Conservation (phyloP, 2,113 vertebrate genomes). For the Grus americana region DNA sequence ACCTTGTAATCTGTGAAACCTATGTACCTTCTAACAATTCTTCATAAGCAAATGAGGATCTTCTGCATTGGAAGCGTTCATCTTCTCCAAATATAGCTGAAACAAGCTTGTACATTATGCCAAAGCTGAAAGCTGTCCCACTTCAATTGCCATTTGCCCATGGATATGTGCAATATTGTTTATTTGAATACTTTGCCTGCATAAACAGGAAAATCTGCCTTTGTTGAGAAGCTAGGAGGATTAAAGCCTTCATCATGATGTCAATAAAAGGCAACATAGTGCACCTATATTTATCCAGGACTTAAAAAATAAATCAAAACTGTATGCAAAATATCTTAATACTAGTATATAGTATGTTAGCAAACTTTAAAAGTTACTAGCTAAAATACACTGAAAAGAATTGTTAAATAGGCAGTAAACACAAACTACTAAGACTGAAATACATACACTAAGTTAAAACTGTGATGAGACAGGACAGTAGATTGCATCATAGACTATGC, state of each 20-base stretch:
- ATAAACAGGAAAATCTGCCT: not conserved
- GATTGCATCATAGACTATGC: not conserved
- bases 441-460: not conserved
- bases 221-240: not conserved
- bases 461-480: not conserved
- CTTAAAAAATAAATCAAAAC: not conserved
- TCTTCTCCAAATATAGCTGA: not conserved
- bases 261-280: not conserved
- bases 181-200: not conserved
- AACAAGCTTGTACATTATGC: not conserved
- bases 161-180: not conserved
- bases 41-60: not conserved
- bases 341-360: not conserved
- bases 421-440: not conserved
- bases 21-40: not conserved
- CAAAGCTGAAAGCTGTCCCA: not conserved
- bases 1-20: not conserved
- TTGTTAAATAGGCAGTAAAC: not conserved
- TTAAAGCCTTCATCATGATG: not conserved
- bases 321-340: not conserved
- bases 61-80: not conserved
- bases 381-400: not conserved
- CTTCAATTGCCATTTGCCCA: not conserved
- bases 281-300: not conserved
- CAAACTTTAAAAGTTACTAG: not conserved